Evolutionary conservation across 2,888 invertebrate species (phyloP).

Genomic region (Busseola fusca): DNA sequence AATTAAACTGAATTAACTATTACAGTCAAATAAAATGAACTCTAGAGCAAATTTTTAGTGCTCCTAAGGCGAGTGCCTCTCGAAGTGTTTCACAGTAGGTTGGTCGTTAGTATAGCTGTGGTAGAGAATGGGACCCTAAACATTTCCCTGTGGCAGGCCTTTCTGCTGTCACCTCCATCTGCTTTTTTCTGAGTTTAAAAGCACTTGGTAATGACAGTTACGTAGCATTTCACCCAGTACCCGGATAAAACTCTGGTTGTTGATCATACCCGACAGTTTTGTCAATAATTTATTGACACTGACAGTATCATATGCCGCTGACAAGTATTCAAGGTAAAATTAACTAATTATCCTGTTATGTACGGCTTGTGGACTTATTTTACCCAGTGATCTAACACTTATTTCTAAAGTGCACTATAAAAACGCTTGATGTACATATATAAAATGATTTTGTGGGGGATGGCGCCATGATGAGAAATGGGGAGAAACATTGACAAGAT

Average conservation of each 20-base stretch:
- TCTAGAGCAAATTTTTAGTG: too few species aligned
- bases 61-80: too few species aligned
- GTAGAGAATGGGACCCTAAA: neutral
- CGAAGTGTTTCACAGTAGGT: too few species aligned
- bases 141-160: neutral
- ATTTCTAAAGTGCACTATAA: neutral
- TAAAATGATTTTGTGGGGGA: conserved; percentile 34
- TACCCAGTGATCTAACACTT: neutral
- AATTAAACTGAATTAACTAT: too few species aligned
- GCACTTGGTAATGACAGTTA: neutral
- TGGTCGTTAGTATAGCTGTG: too few species aligned
- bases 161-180: neutral
- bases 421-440: conserved; percentile 13
- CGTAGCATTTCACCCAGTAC: neutral
- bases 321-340: neutral
- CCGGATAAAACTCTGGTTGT: neutral
- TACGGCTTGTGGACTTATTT: neutral
- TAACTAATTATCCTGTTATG: neutral
- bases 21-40: too few species aligned
- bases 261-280: neutral
- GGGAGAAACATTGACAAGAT: conserved; percentile 49
- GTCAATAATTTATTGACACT: neutral
- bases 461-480: conserved; percentile 49
- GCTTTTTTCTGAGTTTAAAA: neutral
- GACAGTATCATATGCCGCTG: neutral